Base-by-base conservation (phyloP, 2,888 invertebrate species). In the Hedya salicella region DNA sequence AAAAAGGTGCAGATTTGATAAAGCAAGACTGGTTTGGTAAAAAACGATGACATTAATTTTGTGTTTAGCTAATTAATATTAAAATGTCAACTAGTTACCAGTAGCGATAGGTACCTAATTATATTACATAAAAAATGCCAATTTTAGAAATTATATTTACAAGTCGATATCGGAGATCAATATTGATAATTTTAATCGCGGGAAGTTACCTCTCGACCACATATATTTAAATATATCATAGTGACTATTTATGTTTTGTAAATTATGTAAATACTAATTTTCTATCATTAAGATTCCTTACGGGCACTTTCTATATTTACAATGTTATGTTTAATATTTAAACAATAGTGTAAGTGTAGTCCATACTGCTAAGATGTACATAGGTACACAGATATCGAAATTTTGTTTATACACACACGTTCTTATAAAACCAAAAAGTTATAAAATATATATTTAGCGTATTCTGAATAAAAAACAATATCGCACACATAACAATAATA, bases 1-100 rank as follows among this genome's bases (percentile, higher is more conserved):
- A 98, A 79, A 97, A 97, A 81, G 97, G 97, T 4, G 94, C 97
- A 0, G 97, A 97, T 89, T 90, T 97, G 77, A 95, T 97, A 65
- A 97, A 97, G 85, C 94, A 95, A 84, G 97, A 97, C 85, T 97
- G 97, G 97, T 80, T 95, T 73, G 76, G 87, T 73, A 73, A 73
- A 44, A 82, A 79, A 71, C 83, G 87, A 76, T 88, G 86, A 89
- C 79, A 75, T 68, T 72, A 63, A 68, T 25, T 68, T 16, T 53
- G 42, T 25, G 62, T 48, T 62, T 67, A 46, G 49, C 13, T 49
- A 3, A 14, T 8, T 36, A 56, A 21, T 68, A 57, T 49, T 60
- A 54, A 50, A 57, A 30, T 53, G 16, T 30, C 21, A 69, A 56
- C 48, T 63, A 70, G 68, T 63, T 69, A 73, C 66, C 68, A 68